Evolutionary conservation across 2,113 vertebrate genomes (phyloP), one percentile per base, ranked within the genome.

Genomic region (Poecilia latipinna): DNA sequence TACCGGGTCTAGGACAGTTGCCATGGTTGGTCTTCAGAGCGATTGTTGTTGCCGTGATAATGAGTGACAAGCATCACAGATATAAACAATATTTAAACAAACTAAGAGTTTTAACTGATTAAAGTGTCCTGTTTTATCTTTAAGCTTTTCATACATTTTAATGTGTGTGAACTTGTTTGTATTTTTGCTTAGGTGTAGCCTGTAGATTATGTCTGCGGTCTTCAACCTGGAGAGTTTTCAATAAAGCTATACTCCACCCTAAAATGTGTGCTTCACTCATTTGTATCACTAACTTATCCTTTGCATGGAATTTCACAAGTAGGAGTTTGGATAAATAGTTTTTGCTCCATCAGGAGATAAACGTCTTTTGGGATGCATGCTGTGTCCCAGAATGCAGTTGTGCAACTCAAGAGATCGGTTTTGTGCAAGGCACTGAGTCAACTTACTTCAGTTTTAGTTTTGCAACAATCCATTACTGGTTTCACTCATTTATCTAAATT

Each of bases 201-300:
- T 73, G 77, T 66, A 81, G 63, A 78, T 79, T 74, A 32, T 71
- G 24, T 85, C 75, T 74, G 70, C 65, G 81, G 74, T 66, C 62
- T 84, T 72, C 70, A 75, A 75, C 73, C 8, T 29, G 83, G 48
- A 88, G 33, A 11, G 70, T 78, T 79, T 84, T 75, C 83, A 93
- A 91, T 93, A 93, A 93, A 93, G 35, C 72, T 81, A 54, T 80
- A 70, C 82, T 83, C 67, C 65, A 78, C 42, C 65, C 39, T 64
- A 65, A 29, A 62, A 13, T 31, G 19, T 26, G 12, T 2, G 26
- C 22, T 54, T 77, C 64, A 85, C 3, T 67, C 65, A 48, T 31
- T 13, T 61, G 12, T 78, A 35, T 13, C 62, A 3, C 1, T 74
- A 31, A 68, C 42, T 44, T 37, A 67, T 66, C 22, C 65, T 57